Evolutionary conservation across 2,888 invertebrate genomes (phyloP).

Genomic region (Diabrotica balteata): DNA sequence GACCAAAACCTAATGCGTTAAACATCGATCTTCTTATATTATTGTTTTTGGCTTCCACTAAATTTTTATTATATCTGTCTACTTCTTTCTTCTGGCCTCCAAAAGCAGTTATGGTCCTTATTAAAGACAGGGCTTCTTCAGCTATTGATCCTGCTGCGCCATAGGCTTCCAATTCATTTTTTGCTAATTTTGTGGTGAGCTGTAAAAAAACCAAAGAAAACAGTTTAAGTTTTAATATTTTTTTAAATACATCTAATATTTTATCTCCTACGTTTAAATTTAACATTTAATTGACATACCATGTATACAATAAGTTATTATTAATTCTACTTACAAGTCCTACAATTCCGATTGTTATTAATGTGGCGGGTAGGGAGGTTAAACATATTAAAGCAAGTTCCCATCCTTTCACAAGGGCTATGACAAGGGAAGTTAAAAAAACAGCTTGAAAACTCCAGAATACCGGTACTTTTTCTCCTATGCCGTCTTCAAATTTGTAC

Average conservation of each 20-base stretch:
- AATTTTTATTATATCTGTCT: conserved; percentile 69
- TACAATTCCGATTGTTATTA: conserved; percentile 76
- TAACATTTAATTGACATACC: too few relatives aligned
- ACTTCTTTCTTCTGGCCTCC: conserved; percentile 77
- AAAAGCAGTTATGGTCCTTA: conserved; percentile 81
- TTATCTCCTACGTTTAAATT: too few relatives aligned
- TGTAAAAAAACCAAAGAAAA: too few relatives aligned
- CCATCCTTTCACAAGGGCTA: conserved; percentile 86
- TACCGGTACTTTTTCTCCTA: conserved; percentile 82
- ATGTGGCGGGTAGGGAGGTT: conserved; percentile 78
- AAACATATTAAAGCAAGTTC: conserved; percentile 80
- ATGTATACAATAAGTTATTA: too few relatives aligned
- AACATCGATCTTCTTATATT: conserved; percentile 75
- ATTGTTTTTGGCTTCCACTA: conserved; percentile 68
- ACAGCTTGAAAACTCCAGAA: conserved; percentile 75
- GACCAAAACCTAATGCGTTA: conserved; percentile 73
- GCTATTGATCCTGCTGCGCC: conserved; percentile 79
- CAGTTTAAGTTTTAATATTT: too few relatives aligned
- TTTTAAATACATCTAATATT: too few relatives aligned
- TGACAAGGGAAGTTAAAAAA: conserved; percentile 72
- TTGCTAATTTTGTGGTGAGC: conserved; percentile 70
- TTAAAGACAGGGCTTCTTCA: conserved; percentile 77
- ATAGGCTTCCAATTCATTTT: conserved; percentile 74
- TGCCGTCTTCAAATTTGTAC: conserved; percentile 79
- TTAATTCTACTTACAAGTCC: conserved; percentile 65